A percentile compares a stretch with the other conserved stretches of the same genome.
These are phyloP conservation scores for Oxyura jamaicensis DNA, from an alignment of 2,113 vertebrate genomes.

Conservation along the genomic window DNA sequence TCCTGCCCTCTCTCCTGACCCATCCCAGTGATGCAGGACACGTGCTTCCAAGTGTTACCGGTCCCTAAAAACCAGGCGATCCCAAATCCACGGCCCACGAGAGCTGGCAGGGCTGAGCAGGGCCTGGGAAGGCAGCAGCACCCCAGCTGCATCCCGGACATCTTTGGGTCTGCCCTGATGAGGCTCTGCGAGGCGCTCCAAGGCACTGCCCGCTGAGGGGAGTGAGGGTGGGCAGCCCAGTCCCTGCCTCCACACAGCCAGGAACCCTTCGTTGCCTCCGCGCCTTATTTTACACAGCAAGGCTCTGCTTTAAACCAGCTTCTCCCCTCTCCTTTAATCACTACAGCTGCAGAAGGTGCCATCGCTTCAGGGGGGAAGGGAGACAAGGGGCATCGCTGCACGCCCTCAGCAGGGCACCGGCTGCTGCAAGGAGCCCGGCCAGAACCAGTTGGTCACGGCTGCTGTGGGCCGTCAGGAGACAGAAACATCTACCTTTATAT, in stretches of 20 bases:
- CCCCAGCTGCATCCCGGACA: not conserved
- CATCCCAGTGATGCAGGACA: slow-evolving; percentile 62
- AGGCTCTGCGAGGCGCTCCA: not conserved
- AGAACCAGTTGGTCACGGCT: not conserved
- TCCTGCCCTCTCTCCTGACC: not conserved
- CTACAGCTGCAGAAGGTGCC: slow-evolving; percentile 37
- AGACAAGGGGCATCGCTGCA: accelerated
- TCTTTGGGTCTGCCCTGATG: slow-evolving; percentile 36
- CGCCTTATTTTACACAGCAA: slow-evolving; percentile 47
- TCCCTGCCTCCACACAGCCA: slow-evolving; percentile 10
- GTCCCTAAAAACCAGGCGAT: not conserved
- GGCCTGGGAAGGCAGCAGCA: no score
- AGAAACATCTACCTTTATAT: not conserved
- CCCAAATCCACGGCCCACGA: not conserved
- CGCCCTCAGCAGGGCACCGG: not conserved
- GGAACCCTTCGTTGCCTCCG: slow-evolving; percentile 50
- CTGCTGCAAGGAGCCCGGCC: not conserved
- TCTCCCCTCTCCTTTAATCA: slow-evolving; percentile 39
- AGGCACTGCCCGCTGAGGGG: not conserved
- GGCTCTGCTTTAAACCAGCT: slow-evolving; percentile 2
- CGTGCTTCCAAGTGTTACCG: slow-evolving; percentile 51
- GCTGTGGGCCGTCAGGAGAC: not conserved
- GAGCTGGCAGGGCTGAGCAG: not conserved
- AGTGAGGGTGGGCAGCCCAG: slow-evolving; percentile 15
- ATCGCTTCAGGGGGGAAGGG: not conserved